These are phyloP conservation scores for Eucidaris tribuloides DNA, from an alignment of 35 echinoderm and acorn worm genomes.

Conservation along the genomic window DNA sequence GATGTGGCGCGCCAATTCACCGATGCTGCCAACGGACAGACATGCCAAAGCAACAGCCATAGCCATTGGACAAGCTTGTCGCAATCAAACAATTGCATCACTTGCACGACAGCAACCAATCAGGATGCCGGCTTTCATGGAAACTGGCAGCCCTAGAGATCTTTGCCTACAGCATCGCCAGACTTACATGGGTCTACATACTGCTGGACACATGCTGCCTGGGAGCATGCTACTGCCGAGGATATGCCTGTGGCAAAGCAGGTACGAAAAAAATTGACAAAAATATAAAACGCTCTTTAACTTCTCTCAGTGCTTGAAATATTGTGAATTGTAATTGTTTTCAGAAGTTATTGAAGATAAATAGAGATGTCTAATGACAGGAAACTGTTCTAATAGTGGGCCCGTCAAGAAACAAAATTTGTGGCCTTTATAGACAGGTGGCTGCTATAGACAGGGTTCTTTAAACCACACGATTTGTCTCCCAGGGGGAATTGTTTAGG, in stretches of 20 bases:
- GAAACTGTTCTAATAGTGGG: no score
- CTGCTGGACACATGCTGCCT: constrained; percentile 83
- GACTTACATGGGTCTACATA: constrained; percentile 78
- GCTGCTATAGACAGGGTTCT: no score
- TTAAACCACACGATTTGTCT: no score
- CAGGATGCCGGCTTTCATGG: constrained; percentile 53
- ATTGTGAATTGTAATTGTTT: neutral
- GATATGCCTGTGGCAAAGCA: constrained; percentile 60
- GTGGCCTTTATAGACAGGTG: no score
- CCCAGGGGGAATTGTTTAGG: no score
- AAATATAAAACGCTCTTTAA: neutral
- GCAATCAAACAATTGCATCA: neutral
- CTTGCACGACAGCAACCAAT: constrained; percentile 8
- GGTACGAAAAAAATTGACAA: constrained; percentile 39
- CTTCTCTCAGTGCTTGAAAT: neutral
- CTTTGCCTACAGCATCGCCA: constrained; percentile 84
- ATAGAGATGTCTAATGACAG: no score
- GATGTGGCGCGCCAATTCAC: constrained; percentile 7
- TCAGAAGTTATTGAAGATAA: neutral
- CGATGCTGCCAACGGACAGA: neutral
- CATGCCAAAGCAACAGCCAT: neutral
- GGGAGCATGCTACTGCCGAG: constrained; percentile 51
- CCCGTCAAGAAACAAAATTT: no score
- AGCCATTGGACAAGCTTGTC: constrained; percentile 4
- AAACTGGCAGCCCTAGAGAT: constrained; percentile 79